Conservation (phyloP, 2,113 vertebrate genomes). For the Calypte anna region DNA sequence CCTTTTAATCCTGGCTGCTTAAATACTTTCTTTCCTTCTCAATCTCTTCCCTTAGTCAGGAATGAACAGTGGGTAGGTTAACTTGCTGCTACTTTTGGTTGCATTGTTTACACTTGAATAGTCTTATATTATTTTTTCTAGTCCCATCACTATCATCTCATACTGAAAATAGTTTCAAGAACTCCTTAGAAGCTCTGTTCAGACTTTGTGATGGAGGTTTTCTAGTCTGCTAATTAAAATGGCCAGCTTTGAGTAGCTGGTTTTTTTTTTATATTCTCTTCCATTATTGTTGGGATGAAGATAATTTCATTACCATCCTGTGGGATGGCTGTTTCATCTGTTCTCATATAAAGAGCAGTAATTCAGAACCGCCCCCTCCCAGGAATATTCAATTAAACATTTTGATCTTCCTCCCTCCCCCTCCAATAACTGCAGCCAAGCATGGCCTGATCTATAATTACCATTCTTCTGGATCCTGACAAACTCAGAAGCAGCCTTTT, state of each 20-base stretch:
- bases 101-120: neutral
- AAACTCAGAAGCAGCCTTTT: neutral
- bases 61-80: neutral
- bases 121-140: neutral
- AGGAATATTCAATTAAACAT: conserved; percentile 57
- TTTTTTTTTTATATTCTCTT: conserved; percentile 31
- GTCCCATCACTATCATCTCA: neutral
- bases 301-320: neutral
- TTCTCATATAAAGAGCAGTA: conserved; percentile 43
- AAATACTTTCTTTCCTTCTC: neutral
- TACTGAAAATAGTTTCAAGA: conserved; percentile 13
- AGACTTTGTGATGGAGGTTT: conserved; percentile 9
- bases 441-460: conserved; percentile 29
- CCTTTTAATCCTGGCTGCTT: neutral
- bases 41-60: neutral
- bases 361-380: conserved; percentile 42
- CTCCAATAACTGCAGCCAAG: conserved; percentile 4
- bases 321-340: conserved; percentile 60
- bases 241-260: conserved; percentile 12
- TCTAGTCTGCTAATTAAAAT: conserved; percentile 25
- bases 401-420: conserved; percentile 4
- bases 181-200: neutral
- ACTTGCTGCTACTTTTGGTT: neutral
- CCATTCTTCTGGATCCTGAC: conserved; percentile 2
- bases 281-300: conserved; percentile 8